phyloP scores from a whole-genome alignment of 2,888 invertebrate genomes.

The Hirtodrosophila confusa region DNA sequence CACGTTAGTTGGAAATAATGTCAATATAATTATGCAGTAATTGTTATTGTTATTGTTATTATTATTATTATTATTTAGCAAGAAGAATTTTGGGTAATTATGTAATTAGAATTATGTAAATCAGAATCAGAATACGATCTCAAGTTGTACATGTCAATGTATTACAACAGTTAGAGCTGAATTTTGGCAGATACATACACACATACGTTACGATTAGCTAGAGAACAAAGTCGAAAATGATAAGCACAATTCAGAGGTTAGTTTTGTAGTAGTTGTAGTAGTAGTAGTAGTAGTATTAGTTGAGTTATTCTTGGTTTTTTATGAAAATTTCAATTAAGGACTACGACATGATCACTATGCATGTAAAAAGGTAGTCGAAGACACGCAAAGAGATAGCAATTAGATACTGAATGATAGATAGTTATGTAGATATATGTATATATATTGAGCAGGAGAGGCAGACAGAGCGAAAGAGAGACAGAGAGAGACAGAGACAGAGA shows the following conservation, averaged over 20 bases:
- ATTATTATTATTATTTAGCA: slow-evolving; percentile 20
- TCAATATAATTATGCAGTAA: slow-evolving; percentile 13
- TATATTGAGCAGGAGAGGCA: slow-evolving; percentile 1
- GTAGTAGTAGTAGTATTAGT: slow-evolving; percentile 27
- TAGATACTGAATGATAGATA: slow-evolving; percentile 8
- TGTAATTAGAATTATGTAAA: slow-evolving; percentile 14
- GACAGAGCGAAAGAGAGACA: slow-evolving; percentile 14
- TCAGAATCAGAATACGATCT: slow-evolving; percentile 42
- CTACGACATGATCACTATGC: slow-evolving; percentile 65
- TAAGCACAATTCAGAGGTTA: slow-evolving; percentile 55
- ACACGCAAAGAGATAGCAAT: slow-evolving; percentile 4
- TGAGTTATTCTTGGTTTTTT: slow-evolving; percentile 25
- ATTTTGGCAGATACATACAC: slow-evolving; percentile 61
- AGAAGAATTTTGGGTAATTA: slow-evolving; percentile 26
- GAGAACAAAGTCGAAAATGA: slow-evolving; percentile 60
- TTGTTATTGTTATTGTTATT: slow-evolving; percentile 14
- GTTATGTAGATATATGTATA: slow-evolving; percentile 5
- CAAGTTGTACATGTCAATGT: slow-evolving; percentile 55
- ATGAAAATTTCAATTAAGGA: slow-evolving; percentile 56
- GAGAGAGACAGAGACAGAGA: slow-evolving; percentile 20
- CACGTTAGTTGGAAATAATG: slow-evolving; percentile 27
- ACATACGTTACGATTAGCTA: slow-evolving; percentile 61
- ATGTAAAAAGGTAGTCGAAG: slow-evolving; percentile 33
- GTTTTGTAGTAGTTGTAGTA: slow-evolving; percentile 22
- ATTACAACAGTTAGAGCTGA: slow-evolving; percentile 67